Evolutionary conservation across 2,797 vertebrate genomes (phyloP).

Genomic region (Otolemur crassicaudatus): DNA sequence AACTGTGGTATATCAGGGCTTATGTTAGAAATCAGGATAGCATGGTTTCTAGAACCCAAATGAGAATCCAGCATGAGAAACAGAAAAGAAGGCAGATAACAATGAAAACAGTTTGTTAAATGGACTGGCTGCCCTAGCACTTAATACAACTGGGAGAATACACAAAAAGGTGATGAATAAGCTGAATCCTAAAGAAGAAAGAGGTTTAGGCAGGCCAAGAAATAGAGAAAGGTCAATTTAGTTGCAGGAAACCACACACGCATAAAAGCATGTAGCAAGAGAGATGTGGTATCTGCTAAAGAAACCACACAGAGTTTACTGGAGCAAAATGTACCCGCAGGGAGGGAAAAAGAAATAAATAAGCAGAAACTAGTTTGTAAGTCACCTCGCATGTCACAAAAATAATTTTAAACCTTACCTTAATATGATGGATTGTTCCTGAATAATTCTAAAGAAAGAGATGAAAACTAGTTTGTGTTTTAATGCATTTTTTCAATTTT

Average conservation of each 20-base stretch:
- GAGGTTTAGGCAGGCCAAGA: background rate
- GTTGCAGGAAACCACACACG: background rate
- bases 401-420: background rate
- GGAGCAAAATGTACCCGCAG: background rate
- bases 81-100: background rate
- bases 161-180: background rate
- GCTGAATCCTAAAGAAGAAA: background rate
- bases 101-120: background rate
- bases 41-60: background rate
- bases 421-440: background rate
- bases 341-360: background rate
- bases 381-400: background rate
- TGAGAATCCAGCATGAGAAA: background rate
- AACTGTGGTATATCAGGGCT: background rate
- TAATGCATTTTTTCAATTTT: too few species aligned
- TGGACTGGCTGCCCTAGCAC: background rate
- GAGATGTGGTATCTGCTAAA: background rate
- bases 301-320: background rate
- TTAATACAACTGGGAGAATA: background rate
- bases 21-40: background rate
- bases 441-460: constrained; percentile 5
- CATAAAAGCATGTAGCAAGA: background rate
- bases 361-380: background rate
- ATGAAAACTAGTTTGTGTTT: background rate
- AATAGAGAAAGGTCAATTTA: background rate